phyloP scores from a whole-genome alignment of 2,113 vertebrate species.

The Zonotrichia leucophrys region DNA sequence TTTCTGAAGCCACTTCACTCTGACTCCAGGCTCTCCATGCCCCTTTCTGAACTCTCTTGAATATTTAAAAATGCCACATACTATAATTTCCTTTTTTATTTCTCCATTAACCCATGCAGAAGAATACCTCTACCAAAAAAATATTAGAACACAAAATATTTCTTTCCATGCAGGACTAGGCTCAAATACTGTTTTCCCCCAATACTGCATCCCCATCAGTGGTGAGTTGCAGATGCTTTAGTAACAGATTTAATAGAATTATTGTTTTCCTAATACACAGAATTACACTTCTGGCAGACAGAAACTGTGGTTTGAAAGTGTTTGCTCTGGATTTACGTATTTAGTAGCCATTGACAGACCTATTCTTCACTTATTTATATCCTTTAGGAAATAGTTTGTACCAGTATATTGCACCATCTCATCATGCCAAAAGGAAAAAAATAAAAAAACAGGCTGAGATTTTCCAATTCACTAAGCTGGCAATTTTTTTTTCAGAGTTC shows the following conservation, averaged over 20 bases:
- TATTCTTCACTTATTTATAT: neutral
- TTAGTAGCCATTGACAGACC: neutral
- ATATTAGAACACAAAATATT: neutral
- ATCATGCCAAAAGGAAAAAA: neutral
- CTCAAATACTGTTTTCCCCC: neutral
- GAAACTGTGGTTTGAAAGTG: neutral
- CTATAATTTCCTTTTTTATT: neutral
- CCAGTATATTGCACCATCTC: neutral
- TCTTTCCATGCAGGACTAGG: neutral
- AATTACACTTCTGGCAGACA: neutral
- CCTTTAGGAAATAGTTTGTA: neutral
- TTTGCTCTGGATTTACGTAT: neutral
- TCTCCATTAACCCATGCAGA: neutral
- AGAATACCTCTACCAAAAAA: neutral
- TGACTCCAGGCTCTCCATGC: neutral
- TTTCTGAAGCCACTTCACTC: neutral
- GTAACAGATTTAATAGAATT: neutral
- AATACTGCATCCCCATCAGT: neutral
- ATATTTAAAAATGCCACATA: neutral
- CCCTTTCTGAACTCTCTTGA: neutral
- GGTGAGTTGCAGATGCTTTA: neutral
- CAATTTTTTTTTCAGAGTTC: neutral
- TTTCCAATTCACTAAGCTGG: neutral
- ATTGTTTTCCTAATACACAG: neutral
- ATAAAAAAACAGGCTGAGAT: neutral